Evolutionary conservation across 2,888 invertebrate genomes (phyloP).

Genomic region (Sminthurides aquaticus): DNA sequence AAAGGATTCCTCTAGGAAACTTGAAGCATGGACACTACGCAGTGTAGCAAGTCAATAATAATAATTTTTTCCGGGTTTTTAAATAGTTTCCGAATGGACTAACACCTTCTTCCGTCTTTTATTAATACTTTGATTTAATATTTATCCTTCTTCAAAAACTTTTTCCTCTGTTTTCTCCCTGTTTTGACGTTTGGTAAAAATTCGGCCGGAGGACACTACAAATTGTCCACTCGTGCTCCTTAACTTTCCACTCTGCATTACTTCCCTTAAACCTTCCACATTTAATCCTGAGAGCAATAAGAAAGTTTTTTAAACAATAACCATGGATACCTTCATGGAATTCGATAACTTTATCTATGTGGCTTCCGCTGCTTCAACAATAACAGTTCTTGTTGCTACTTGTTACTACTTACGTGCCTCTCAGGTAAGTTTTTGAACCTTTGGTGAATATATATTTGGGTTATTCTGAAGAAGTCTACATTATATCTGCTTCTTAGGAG

Average conservation of each 20-base stretch:
- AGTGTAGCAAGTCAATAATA: not conserved
- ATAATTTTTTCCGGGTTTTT: not conserved
- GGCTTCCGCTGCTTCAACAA: constrained; percentile 19
- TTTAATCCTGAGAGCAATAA: not conserved
- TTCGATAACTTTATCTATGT: constrained; percentile 11
- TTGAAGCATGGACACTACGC: not conserved
- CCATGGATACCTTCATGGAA: constrained; percentile 15
- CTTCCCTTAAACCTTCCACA: not conserved
- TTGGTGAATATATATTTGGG: too few species aligned
- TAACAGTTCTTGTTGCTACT: constrained; percentile 13
- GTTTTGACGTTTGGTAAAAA: not conserved
- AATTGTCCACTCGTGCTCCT: not conserved
- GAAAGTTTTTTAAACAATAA: too few species aligned
- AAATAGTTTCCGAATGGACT: too few species aligned
- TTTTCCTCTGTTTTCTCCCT: not conserved
- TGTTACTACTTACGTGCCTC: constrained; percentile 20
- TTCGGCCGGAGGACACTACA: too few species aligned
- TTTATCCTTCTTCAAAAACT: too few species aligned
- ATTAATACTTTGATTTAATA: too few species aligned
- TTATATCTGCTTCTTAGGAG: too few species aligned
- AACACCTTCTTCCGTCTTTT: too few species aligned
- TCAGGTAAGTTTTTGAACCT: constrained; percentile 13
- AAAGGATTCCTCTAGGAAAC: not conserved
- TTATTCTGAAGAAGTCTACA: too few species aligned
- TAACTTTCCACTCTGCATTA: not conserved